Percentiles rank a stretch among this genome's conserved stretches.
phyloP scores from a whole-genome alignment of 1,140 invertebrate species.

The Rhyzopertha dominica region DNA sequence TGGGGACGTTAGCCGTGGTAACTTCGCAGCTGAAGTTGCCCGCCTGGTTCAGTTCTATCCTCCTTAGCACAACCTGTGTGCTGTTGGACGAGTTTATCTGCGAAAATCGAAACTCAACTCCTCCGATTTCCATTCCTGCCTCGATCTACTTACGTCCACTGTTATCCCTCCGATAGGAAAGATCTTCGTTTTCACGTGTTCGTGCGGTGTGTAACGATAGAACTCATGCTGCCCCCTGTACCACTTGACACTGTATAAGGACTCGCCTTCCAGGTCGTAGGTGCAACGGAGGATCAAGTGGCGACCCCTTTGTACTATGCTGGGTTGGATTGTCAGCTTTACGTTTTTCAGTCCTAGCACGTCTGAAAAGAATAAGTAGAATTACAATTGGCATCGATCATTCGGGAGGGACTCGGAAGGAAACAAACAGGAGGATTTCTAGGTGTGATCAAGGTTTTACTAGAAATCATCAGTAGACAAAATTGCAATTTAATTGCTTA shows the following conservation, averaged over 20 bases:
- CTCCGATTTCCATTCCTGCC: no score
- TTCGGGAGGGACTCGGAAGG: no score
- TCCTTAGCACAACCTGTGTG: slow-evolving; percentile 64
- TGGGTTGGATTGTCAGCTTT: slow-evolving; percentile 51
- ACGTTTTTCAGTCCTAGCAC: slow-evolving; percentile 48
- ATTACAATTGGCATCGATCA: no score
- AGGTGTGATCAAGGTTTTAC: no score
- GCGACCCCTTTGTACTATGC: slow-evolving; percentile 54
- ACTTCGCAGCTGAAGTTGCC: slow-evolving; percentile 86
- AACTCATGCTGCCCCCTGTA: slow-evolving; percentile 68
- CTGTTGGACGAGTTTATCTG: slow-evolving; percentile 67
- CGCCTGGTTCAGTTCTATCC: slow-evolving; percentile 65
- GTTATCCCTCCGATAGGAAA: slow-evolving; percentile 64
- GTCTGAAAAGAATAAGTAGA: no score
- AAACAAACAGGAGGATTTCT: no score
- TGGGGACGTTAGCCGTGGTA: slow-evolving; percentile 71
- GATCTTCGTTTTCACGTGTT: slow-evolving; percentile 58
- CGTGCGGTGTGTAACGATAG: slow-evolving; percentile 63
- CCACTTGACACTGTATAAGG: slow-evolving; percentile 74
- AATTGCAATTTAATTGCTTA: no score
- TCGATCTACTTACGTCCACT: slow-evolving; percentile 72
- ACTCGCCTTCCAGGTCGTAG: slow-evolving; percentile 64
- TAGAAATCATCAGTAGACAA: no score
- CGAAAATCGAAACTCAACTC: no score
- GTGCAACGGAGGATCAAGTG: slow-evolving; percentile 54